These are phyloP conservation scores for Tapera naevia DNA, from an alignment of 2,797 vertebrate genomes.

Conservation along the genomic window DNA sequence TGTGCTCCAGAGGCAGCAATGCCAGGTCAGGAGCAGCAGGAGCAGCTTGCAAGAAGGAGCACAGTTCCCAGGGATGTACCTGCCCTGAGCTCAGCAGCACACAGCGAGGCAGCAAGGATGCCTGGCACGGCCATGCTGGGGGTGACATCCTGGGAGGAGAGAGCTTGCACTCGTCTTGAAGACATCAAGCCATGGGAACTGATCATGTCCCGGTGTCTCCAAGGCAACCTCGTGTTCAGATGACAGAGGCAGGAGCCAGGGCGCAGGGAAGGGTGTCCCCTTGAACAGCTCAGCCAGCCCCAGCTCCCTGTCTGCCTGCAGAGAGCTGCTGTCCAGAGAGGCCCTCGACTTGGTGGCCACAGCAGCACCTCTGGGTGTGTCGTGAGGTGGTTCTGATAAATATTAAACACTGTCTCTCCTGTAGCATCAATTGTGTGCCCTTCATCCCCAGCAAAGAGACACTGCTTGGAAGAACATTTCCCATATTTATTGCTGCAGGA, in stretches of 20 bases:
- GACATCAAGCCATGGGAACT: neutral
- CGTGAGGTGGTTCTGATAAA: neutral
- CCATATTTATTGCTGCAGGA: neutral
- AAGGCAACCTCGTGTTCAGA: neutral
- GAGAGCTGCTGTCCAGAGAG: neutral
- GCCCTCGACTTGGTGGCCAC: neutral
- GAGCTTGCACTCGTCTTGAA: neutral
- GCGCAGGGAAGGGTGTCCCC: neutral
- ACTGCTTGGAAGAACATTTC: neutral
- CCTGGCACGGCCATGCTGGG: neutral
- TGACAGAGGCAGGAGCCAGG: neutral
- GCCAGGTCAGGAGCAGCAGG: neutral
- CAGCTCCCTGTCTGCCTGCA: neutral
- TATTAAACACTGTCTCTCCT: neutral
- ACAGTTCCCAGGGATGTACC: neutral
- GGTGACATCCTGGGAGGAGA: neutral
- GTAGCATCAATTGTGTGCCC: neutral
- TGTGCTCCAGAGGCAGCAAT: neutral
- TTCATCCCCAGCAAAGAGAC: neutral
- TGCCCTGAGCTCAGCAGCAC: too few species aligned
- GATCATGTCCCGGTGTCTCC: neutral
- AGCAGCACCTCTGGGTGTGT: rapidly evolving
- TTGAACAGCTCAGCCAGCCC: neutral
- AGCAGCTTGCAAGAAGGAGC: neutral
- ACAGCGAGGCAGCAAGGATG: neutral